Conservation (phyloP, 2,113 vertebrate species). For the Solenodon paradoxus region DNA sequence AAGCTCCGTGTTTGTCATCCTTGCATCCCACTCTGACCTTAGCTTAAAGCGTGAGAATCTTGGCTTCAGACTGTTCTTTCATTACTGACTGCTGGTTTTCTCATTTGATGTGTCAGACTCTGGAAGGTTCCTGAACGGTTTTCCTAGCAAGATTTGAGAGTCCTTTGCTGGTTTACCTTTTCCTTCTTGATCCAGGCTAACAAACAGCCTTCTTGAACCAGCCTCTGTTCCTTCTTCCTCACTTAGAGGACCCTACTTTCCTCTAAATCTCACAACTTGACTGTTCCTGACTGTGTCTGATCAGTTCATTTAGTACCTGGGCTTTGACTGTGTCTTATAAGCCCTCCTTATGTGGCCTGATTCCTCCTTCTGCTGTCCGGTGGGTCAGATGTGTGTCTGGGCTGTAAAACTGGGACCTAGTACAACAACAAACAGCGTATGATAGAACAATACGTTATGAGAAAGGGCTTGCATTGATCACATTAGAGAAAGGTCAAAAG, state of each 20-base stretch:
- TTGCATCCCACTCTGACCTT: not conserved
- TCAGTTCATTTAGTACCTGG: not conserved
- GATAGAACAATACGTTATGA: not conserved
- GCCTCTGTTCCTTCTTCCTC: not conserved
- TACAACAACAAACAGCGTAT: not conserved
- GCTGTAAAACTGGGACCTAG: not conserved
- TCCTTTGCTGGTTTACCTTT: not conserved
- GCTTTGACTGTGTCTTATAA: not conserved
- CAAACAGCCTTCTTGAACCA: not conserved
- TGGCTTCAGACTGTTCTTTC: slow-evolving; percentile 9
- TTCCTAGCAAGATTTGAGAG: not conserved
- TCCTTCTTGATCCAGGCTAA: not conserved
- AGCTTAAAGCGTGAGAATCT: not conserved
- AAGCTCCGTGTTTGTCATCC: slow-evolving; percentile 8
- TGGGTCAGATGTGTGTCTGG: not conserved
- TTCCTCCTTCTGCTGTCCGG: not conserved
- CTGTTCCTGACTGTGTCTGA: not conserved
- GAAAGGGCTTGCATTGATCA: not conserved
- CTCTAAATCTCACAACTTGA: not conserved
- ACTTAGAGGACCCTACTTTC: not conserved
- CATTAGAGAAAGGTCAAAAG: slow-evolving; percentile 24
- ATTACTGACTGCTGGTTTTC: not conserved
- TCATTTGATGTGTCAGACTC: not conserved
- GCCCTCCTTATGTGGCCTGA: not conserved
- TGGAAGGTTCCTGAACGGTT: not conserved